Evolutionary conservation across 2,113 vertebrate species (phyloP).

Genomic region (Physeter macrocephalus): DNA sequence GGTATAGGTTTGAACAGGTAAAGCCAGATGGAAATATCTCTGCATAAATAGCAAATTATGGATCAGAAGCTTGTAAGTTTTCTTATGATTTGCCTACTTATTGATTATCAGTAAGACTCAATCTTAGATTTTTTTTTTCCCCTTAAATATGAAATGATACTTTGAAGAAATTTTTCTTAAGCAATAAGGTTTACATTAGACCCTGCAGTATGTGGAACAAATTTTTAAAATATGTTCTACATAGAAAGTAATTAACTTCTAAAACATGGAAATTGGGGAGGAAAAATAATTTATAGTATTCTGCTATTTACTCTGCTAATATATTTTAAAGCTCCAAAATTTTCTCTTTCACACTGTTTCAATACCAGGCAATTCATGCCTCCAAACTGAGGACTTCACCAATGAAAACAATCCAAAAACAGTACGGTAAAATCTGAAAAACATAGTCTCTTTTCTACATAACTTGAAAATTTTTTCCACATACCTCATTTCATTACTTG

Average conservation of each 20-base stretch:
- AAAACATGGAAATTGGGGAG: neutral
- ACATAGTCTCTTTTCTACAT: neutral
- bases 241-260: neutral
- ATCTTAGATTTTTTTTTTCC: neutral
- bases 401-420: neutral
- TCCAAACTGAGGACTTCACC: neutral
- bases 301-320: neutral
- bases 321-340: neutral
- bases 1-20: neutral
- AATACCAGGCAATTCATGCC: neutral
- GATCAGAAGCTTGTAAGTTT: neutral
- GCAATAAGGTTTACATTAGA: constrained; percentile 20
- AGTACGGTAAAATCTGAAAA: neutral
- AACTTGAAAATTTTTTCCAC: neutral
- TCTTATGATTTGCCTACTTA: neutral
- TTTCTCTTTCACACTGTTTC: neutral
- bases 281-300: neutral
- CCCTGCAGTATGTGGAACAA: neutral
- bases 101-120: neutral
- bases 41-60: neutral
- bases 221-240: neutral
- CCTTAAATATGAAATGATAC: neutral
- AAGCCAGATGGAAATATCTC: neutral
- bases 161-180: constrained; percentile 4
- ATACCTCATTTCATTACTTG: neutral